Base-by-base conservation (phyloP, 2,797 vertebrate species). In the Limosa lapponica region DNA sequence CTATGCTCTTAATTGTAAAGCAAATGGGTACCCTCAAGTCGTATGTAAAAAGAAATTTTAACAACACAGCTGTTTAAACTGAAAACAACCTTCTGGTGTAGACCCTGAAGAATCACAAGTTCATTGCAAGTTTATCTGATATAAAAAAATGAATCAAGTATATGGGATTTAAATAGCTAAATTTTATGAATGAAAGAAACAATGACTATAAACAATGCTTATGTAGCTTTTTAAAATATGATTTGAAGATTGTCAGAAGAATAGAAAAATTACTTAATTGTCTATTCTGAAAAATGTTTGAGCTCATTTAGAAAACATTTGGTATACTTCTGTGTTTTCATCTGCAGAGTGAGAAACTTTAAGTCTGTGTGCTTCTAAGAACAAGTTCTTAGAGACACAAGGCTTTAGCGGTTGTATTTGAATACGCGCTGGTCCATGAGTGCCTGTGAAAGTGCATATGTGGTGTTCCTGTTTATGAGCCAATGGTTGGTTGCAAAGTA, bases 11-110 rank as follows among this genome's bases (percentile, higher is more conserved):
- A 89, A 94, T 75, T 93, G 85, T 86, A 28, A 79, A 89, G 89
- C 30, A 93, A 93, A 97, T 94, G 81, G 11, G 8, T 94, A 82
- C 86, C 91, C 93, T 89, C 39, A 90, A 96, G 96, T 95, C 7
- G 7, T 69, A 71, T 30, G 19, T 86, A 92, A 95, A 94, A 92
- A 79, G 69, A 71, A 90, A 88, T 89, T 86, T 79, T 89, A 74
- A 74, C 77, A 95, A 58, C 77, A 79, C 80, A 92, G 90, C 72
- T 94, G 87, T 78, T 95, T 84, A 89, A 86, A 80, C 32, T 88
- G 62, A 93, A 95, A 89, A 80, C 39, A 90, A 23, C 49, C 12
- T 49, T 34, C 34, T 92, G 32, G 13, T 91, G 51, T n/a, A 85
- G 83, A 64, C 66, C 46, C 55, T 71, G 46, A 87, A 89, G 54